Evolutionary conservation across 1,140 invertebrate genomes (phyloP).

Genomic region (Dendroctonus ponderosae): DNA sequence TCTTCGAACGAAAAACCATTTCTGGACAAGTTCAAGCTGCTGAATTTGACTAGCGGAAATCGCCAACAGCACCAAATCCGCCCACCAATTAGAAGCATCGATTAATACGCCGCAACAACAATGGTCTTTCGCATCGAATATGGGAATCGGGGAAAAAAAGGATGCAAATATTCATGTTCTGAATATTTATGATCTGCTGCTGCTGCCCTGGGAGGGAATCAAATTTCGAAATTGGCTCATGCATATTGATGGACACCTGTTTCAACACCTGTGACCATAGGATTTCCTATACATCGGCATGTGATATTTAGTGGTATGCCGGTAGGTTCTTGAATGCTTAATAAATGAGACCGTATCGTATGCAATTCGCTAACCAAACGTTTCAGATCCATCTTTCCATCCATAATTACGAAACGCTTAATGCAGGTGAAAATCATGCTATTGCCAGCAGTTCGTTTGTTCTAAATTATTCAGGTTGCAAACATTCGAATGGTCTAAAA

Average conservation of each 20-base stretch:
- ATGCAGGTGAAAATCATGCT: too few relatives aligned
- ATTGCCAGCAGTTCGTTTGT: too few relatives aligned
- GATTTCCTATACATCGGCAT: conserved; percentile 25
- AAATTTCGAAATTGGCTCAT: conserved; percentile 30
- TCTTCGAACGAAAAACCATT: too few relatives aligned
- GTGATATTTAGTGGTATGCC: conserved; percentile 3
- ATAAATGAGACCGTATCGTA: not conserved
- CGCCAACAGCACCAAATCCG: not conserved
- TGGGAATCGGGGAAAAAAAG: conserved; percentile 8
- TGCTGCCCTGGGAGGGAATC: conserved; percentile 17
- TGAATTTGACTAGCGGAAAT: not conserved
- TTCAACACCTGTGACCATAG: conserved; percentile 28
- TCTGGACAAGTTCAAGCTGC: too few relatives aligned
- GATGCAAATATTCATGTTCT: conserved; percentile 25
- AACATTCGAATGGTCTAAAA: too few relatives aligned
- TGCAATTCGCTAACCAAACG: too few relatives aligned
- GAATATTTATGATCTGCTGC: conserved; percentile 18
- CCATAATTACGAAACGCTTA: too few relatives aligned
- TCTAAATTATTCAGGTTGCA: too few relatives aligned
- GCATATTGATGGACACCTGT: conserved; percentile 33
- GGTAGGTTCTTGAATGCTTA: conserved; percentile 1
- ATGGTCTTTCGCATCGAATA: not conserved
- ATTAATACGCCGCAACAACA: not conserved
- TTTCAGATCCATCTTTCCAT: too few relatives aligned
- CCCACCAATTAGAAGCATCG: too few relatives aligned